Percentiles rank a stretch among this genome's conserved stretches.
phyloP scores from a whole-genome alignment of 2,888 invertebrate genomes.

The Belgica antarctica region DNA sequence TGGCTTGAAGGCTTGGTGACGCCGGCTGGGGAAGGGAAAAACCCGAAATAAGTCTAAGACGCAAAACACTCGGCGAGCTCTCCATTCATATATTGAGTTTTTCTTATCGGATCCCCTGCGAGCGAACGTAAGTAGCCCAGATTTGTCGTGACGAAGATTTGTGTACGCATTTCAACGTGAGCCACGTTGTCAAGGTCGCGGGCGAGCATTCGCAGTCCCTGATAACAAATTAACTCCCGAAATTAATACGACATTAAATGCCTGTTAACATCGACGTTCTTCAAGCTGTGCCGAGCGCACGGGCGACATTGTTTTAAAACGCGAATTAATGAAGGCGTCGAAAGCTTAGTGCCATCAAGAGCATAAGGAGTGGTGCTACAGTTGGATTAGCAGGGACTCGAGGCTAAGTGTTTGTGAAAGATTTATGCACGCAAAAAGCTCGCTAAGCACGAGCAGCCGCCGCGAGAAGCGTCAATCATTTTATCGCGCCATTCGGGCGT shows the following conservation, averaged over 20 bases:
- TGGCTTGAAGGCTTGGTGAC: slow-evolving; percentile 6
- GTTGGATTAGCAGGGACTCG: slow-evolving; percentile 6
- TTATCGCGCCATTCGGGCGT: slow-evolving; percentile 13
- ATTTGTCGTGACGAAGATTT: too few relatives aligned
- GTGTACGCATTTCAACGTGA: slow-evolving; percentile 6
- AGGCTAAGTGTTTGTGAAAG: slow-evolving; percentile 26
- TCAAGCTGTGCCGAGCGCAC: not conserved
- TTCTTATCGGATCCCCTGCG: not conserved
- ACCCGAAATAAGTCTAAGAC: not conserved
- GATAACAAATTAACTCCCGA: slow-evolving; percentile 18
- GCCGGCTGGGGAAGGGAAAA: not conserved
- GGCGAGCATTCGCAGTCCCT: not conserved
- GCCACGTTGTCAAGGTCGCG: slow-evolving; percentile 20
- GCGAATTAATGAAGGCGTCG: slow-evolving; percentile 21
- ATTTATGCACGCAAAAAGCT: slow-evolving; percentile 2
- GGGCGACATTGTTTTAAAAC: not conserved
- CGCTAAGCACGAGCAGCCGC: not conserved
- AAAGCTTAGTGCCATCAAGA: not conserved
- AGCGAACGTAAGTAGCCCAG: not conserved
- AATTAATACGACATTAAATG: slow-evolving; percentile 21
- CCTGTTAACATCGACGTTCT: slow-evolving; percentile 12
- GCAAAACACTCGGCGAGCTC: not conserved
- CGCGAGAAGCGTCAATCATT: slow-evolving; percentile 13
- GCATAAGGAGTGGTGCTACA: slow-evolving; percentile 20
- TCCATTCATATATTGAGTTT: too few relatives aligned